Evolutionary conservation across 2,113 vertebrate species (phyloP).

Genomic region (Brachyhypopomus occidentalis): DNA sequence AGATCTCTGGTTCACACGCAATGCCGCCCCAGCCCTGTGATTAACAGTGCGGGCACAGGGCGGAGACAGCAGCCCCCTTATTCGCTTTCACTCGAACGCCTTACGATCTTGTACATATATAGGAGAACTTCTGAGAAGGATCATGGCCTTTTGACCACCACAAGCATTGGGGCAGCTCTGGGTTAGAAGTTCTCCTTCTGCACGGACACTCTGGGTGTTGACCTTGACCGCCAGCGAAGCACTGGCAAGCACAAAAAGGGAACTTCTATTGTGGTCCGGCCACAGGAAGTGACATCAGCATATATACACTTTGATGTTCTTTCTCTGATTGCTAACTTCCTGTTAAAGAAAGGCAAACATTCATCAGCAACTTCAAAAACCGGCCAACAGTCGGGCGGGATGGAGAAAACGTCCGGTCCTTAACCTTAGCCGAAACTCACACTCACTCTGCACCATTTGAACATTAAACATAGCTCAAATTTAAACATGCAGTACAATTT

Average conservation of each 20-base stretch:
- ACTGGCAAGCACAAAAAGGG: not conserved
- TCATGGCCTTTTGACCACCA: too few species aligned
- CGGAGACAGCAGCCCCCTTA: not conserved
- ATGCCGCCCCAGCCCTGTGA: not conserved
- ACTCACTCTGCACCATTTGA: too few species aligned
- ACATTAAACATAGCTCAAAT: too few species aligned
- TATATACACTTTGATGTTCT: constrained; percentile 25
- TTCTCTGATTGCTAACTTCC: constrained; percentile 31
- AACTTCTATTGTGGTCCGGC: not conserved
- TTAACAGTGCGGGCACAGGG: not conserved
- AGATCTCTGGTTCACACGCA: constrained; percentile 50
- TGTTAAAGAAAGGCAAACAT: constrained; percentile 26
- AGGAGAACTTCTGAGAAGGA: too few species aligned
- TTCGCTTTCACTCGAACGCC: constrained; percentile 11
- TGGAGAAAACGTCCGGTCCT: not conserved
- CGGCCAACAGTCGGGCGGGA: not conserved
- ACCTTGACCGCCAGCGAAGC: constrained; percentile 12
- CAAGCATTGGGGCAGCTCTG: too few species aligned
- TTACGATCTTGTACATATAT: not conserved
- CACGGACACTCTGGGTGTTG: not conserved
- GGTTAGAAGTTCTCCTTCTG: not conserved
- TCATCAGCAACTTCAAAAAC: constrained; percentile 18
- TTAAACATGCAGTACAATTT: too few species aligned
- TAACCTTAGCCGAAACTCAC: too few species aligned
- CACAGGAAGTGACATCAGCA: constrained; percentile 44